Base-by-base conservation (phyloP, 2,797 vertebrate species). In the Pelodytes ibericus region DNA sequence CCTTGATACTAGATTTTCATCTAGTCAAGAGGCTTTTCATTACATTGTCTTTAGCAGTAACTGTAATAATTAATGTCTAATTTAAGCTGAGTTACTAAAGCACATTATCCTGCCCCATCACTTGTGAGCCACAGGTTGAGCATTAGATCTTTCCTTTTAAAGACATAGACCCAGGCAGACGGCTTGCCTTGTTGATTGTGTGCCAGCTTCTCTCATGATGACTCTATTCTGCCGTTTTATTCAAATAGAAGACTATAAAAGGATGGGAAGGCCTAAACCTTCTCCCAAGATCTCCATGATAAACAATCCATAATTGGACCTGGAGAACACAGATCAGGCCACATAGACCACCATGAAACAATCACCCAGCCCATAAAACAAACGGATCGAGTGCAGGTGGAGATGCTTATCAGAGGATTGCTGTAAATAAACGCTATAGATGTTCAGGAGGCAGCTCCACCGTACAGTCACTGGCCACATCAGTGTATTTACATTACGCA, bases 181-280 rank as follows among this genome's bases (percentile, higher is more conserved):
- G 11, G 20, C 26, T 69, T 73, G n/a, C n/a, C n/a, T n/a, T n/a
- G n/a, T n/a, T n/a, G 64, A 74, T n/a, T 10, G 27, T 51, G 20
- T 33, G 76, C 76, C 76, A 79, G 20, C 41, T 41, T 61, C 5
- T n/a, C 24, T 24, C 63, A 44, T 33, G 16, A 53, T 2, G 18
- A 72, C 29, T 68, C 56, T 56, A 61, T 73, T 69, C 30, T 69
- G 8, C 6, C 41, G 18, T 79, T 69, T 69, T 72, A 53, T 7
- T n/a, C 63, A 56, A 22, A 30, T 18, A 25, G 39, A 67, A 78
- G 63, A 20, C 76, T 79, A 73, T 69, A 79, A 73, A 79, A 79
- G 76, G 76, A 62, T n/a, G 26, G 16, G 22, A 41, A 67, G 25
- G 39, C n/a, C 41, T 41, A 16, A 72, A 29, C 3, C 53, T 25